A percentile compares a stretch with the other conserved stretches of the same genome.
Conservation (phyloP, 1,140 invertebrate species). For the Pantala flavescens region DNA sequence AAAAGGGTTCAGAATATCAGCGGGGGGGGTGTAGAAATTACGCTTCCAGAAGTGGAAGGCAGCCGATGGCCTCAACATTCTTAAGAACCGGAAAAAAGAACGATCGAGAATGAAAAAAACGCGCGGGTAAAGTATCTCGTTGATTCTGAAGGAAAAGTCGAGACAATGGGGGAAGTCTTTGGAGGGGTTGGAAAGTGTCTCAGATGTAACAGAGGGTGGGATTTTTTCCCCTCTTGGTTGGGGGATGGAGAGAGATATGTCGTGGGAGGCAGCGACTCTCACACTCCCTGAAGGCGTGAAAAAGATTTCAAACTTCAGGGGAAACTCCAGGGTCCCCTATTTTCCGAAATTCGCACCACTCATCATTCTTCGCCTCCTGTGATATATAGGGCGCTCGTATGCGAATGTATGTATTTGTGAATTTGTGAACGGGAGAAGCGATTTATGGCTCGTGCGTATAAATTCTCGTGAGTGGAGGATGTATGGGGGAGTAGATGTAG, state of each 20-base stretch:
- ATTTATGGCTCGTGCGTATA: too few species aligned
- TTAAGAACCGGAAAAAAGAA: too few species aligned
- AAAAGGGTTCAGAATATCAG: too few species aligned
- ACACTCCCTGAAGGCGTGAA: not conserved
- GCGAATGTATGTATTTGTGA: too few species aligned
- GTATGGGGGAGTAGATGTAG: too few species aligned
- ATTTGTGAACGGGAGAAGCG: too few species aligned
- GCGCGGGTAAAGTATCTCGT: not conserved
- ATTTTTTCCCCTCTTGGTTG: not conserved
- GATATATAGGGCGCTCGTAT: too few species aligned
- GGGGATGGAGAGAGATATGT: not conserved
- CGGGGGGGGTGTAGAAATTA: too few species aligned
- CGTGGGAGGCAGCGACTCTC: not conserved
- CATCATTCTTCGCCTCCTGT: not conserved
- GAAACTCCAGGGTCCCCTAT: not conserved
- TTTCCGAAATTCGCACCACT: not conserved
- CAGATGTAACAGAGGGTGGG: not conserved
- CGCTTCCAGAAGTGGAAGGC: too few species aligned
- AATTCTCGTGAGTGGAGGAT: too few species aligned
- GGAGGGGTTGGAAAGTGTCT: too few species aligned
- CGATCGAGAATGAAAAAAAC: not conserved
- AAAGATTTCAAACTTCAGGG: conserved; percentile 2
- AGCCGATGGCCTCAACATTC: too few species aligned
- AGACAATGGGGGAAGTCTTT: not conserved
- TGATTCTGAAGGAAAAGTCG: not conserved